These are phyloP conservation scores for Spisula solida DNA, from an alignment of 2,888 invertebrate genomes.

Conservation along the genomic window DNA sequence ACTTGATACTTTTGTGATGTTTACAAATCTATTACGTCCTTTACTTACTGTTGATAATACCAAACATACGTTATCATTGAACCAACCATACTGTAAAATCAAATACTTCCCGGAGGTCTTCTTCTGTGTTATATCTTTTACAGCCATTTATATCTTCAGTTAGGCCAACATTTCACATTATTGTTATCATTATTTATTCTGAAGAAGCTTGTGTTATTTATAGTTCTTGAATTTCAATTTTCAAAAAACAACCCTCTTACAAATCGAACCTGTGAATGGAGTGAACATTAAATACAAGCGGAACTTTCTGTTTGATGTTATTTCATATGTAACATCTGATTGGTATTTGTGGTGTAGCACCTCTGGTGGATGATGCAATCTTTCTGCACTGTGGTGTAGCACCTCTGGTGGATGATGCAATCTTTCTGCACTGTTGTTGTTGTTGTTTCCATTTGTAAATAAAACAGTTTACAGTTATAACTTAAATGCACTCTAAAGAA, in stretches of 20 bases:
- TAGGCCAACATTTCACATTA: too few relatives aligned
- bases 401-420: constrained; percentile 28
- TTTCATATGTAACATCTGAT: too few relatives aligned
- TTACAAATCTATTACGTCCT: not conserved
- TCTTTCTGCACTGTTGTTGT: not conserved
- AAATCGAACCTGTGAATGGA: too few relatives aligned
- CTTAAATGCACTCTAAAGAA: not conserved
- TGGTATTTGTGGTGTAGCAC: not conserved
- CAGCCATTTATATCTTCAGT: too few relatives aligned
- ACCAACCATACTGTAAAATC: not conserved
- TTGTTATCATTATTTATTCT: too few relatives aligned
- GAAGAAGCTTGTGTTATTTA: too few relatives aligned
- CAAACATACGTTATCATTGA: not conserved
- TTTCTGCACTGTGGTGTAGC: not conserved
- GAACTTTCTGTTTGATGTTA: too few relatives aligned
- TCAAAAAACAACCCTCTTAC: too few relatives aligned
- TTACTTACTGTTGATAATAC: not conserved
- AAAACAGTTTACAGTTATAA: not conserved
- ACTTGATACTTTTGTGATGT: not conserved
- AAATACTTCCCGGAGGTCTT: not conserved
- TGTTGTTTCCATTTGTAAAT: not conserved
- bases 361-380: constrained; percentile 26
- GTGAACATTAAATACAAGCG: too few relatives aligned
- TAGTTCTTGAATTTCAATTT: too few relatives aligned
- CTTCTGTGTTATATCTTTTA: too few relatives aligned